Evolutionary conservation across 1,140 invertebrate species (phyloP), one percentile per base, ranked within the genome.

Genomic region (Eubasilissa regina): DNA sequence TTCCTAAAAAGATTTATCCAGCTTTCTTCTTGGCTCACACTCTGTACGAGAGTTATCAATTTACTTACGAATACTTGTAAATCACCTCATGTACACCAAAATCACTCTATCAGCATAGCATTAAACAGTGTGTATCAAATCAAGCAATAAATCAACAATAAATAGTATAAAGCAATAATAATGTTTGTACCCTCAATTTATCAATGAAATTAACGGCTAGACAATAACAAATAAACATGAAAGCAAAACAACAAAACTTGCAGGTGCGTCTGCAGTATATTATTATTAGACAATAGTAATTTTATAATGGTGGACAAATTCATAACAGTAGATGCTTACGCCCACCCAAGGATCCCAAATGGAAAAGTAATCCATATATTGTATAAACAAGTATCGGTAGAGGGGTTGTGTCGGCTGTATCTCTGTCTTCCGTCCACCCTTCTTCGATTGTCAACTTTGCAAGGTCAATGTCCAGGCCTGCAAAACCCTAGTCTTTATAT

Each of bases 401-500:
- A 81, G 88, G 86, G 62, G 87, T 85, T 62, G 86, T 84, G 17
- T 48, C 15, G 51, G 72, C 79, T 17, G 45, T 44, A 15, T 56
- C 58, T n/a, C 84, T 83, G 68, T 85, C 85, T 76, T 85, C 84
- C 77, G 85, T 84, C 81, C 85, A 80, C 80, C 80, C 84, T 84
- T 86, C 87, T 84, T 87, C 84, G 81, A 89, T 86, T 66, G 85
- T 83, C 85, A 89, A 85, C 70, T 83, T 84, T 80, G 85, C 85
- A 83, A 89, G 85, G 85, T 88, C 86, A 85, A 88, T 85, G 82
- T 85, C 86, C 85, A 89, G 80, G 87, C 89, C 89, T 89, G 89
- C 78, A 89, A 89, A 83, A 80, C 83, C 85, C 81, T 80, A 9
- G 21, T 70, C 43, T 70, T 70, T 51, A 21, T 70, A 51, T 17